Conservation (phyloP, 92 coral and sea anemone species). For the Muricea muricata region DNA sequence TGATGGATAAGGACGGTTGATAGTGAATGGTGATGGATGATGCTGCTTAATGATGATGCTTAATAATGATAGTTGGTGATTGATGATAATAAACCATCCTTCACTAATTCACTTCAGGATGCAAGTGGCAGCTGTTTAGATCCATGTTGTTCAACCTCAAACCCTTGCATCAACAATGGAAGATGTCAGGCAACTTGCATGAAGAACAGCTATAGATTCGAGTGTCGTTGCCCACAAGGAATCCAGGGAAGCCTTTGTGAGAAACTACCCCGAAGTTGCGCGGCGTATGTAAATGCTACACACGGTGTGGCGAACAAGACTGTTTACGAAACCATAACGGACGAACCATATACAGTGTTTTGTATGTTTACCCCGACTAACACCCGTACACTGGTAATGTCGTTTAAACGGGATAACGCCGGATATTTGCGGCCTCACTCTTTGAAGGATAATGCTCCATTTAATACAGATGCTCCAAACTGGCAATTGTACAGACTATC, state of each 20-base stretch:
- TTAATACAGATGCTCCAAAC: constrained; percentile 39
- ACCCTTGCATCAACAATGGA: neutral
- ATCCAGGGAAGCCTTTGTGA: neutral
- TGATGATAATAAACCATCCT: too few relatives aligned
- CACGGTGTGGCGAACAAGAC: neutral
- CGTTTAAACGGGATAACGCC: too few relatives aligned
- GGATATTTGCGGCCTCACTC: neutral
- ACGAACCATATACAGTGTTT: too few relatives aligned
- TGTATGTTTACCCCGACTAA: too few relatives aligned
- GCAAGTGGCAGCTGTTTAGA: neutral
- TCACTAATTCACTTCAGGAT: too few relatives aligned
- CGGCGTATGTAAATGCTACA: neutral
- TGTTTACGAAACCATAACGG: too few relatives aligned
- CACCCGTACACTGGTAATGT: too few relatives aligned
- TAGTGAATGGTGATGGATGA: neutral
- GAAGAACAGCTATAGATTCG: neutral
- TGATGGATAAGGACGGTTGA: neutral
- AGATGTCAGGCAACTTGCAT: neutral
- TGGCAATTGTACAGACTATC: constrained; percentile 54
- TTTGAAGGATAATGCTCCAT: constrained; percentile 22
- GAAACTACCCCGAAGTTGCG: neutral
- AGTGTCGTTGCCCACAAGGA: constrained; percentile 9
- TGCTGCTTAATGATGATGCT: neutral
- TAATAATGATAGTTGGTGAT: too few relatives aligned
- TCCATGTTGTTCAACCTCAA: neutral